phyloP scores from a whole-genome alignment of 2,797 vertebrate species.

The Florisuga fusca region DNA sequence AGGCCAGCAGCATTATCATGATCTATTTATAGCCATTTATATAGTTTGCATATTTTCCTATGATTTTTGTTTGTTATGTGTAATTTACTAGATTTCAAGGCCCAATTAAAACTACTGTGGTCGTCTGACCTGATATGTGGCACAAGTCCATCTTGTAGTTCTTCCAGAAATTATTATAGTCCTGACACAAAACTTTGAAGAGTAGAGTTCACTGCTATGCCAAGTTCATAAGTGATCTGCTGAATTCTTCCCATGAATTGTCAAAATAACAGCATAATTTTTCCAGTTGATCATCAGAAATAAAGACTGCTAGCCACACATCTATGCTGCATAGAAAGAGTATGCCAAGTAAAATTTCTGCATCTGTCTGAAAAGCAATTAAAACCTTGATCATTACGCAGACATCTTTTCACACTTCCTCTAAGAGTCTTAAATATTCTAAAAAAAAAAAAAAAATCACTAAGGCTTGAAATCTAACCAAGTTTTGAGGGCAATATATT shows the following conservation, averaged over 20 bases:
- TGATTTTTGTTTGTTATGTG: not conserved
- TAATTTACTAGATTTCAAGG: not conserved
- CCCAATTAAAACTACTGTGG: not conserved
- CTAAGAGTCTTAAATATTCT: not conserved
- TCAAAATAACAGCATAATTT: not conserved
- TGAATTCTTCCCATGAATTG: not conserved
- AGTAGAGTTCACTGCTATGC: not conserved
- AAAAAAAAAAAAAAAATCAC: not conserved
- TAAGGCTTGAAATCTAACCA: not conserved
- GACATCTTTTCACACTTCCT: not conserved
- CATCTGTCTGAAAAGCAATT: not conserved
- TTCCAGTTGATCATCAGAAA: constrained; percentile 5
- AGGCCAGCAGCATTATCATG: not conserved
- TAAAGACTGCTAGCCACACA: not conserved
- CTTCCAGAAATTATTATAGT: not conserved
- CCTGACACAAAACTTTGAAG: not conserved
- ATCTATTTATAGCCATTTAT: not conserved
- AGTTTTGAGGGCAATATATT: not conserved
- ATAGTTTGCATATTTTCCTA: not conserved
- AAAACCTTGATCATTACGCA: not conserved
- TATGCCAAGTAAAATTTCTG: not conserved
- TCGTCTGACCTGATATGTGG: not conserved
- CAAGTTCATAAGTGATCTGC: not conserved
- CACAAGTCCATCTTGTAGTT: not conserved
- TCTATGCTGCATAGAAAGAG: not conserved